These are phyloP conservation scores for Salvelinus alpinus DNA, from an alignment of 2,113 vertebrate genomes.

Conservation along the genomic window DNA sequence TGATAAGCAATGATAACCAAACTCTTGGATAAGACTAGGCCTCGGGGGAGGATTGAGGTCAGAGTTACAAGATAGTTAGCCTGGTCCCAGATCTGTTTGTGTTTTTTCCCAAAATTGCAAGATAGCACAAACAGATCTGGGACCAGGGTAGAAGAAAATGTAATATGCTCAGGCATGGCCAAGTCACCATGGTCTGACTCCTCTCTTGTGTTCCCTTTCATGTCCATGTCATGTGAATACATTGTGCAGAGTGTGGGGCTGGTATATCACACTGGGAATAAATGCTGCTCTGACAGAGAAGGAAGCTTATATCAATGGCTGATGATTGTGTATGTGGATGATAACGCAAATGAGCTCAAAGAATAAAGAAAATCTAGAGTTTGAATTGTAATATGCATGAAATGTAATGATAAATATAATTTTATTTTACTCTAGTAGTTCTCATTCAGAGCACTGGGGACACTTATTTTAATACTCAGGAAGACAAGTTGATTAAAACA, in stretches of 20 bases:
- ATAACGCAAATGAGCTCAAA: background rate
- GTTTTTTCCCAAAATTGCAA: background rate
- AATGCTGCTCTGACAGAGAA: no score
- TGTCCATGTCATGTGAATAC: background rate
- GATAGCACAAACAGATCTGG: no score
- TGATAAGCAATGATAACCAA: background rate
- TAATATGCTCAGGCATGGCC: background rate
- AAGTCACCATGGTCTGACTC: slow-evolving; percentile 1
- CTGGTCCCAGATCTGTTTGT: slow-evolving; percentile 12
- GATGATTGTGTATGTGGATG: background rate
- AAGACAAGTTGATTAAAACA: background rate
- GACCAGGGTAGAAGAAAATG: no score
- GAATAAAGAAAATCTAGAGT: background rate
- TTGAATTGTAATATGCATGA: background rate
- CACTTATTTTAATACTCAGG: background rate
- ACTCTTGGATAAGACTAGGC: no score
- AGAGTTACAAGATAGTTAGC: no score
- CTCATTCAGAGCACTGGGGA: background rate
- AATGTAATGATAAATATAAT: background rate
- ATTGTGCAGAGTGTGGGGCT: background rate
- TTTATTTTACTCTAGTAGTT: background rate
- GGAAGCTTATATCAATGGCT: background rate
- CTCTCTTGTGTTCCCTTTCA: no score
- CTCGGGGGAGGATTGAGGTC: no score
- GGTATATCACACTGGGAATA: background rate